Conservation (phyloP, 2,888 invertebrate species). For the Bombylius major region DNA sequence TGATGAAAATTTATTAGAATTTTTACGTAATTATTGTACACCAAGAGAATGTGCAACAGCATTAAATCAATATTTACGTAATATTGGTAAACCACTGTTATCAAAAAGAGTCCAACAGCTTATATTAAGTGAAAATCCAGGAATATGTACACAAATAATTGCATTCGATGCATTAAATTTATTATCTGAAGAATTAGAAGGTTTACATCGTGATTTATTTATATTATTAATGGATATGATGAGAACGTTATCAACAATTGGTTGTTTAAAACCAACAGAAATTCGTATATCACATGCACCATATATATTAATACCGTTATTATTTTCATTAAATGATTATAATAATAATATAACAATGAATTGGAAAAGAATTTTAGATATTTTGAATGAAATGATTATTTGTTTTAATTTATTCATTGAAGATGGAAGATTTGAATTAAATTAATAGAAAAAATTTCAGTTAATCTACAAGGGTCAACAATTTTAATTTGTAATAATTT, state of each 20-base stretch:
- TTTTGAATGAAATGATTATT: constrained; percentile 12
- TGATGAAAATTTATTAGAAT: constrained; percentile 9
- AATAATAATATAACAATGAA: constrained; percentile 7
- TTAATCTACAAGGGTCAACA: too few relatives aligned
- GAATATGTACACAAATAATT: constrained; percentile 7
- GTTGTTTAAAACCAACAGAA: constrained; percentile 12
- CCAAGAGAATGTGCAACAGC: constrained; percentile 14
- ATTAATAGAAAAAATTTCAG: not conserved
- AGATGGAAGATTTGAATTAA: not conserved
- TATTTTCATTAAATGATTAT: constrained; percentile 4
- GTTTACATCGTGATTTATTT: constrained; percentile 8
- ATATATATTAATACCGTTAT: constrained; percentile 11
- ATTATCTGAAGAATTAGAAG: constrained; percentile 9
- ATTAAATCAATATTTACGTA: constrained; percentile 8
- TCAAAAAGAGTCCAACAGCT: constrained; percentile 11
- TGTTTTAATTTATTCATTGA: not conserved
- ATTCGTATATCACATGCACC: constrained; percentile 13
- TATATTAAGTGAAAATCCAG: constrained; percentile 11
- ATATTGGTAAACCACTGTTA: constrained; percentile 9
- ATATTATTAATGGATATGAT: constrained; percentile 10
- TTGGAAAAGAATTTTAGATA: constrained; percentile 11
- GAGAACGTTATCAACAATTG: constrained; percentile 11
- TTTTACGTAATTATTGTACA: constrained; percentile 7
- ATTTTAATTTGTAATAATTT: too few relatives aligned
- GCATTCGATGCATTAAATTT: constrained; percentile 12